A percentile compares a stretch with the other conserved stretches of the same genome.
phyloP scores from a whole-genome alignment of 2,113 vertebrate species.

The Tor tambroides region DNA sequence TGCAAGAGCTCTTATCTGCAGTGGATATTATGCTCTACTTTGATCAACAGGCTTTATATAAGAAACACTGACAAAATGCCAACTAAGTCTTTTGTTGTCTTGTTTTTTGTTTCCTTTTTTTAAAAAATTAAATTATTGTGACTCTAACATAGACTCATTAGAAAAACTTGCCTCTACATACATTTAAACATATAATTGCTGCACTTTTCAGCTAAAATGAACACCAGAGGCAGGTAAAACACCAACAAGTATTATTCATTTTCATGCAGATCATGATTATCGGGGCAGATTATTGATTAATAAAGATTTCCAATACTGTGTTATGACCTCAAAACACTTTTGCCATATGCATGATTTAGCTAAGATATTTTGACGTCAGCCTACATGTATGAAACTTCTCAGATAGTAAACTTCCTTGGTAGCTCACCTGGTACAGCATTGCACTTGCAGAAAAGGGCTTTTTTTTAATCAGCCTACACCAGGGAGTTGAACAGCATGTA shows the following conservation, averaged over 20 bases:
- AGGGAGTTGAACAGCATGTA: no score
- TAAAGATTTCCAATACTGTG: no score
- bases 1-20: constrained; percentile 3
- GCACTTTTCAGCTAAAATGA: background rate
- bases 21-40: background rate
- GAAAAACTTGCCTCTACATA: background rate
- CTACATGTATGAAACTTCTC: background rate
- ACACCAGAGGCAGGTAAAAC: background rate
- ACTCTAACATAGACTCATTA: background rate
- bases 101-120: background rate
- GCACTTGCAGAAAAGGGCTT: background rate
- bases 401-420: background rate
- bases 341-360: background rate
- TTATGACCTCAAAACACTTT: no score
- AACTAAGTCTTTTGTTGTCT: background rate
- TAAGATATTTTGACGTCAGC: background rate
- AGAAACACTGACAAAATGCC: background rate
- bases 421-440: background rate
- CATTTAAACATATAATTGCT: background rate
- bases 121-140: background rate
- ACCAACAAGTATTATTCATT: no score
- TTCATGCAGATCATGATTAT: no score
- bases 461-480: no score
- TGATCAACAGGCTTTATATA: background rate
- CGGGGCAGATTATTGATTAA: no score